Evolutionary conservation across 2,797 vertebrate species (phyloP).

Genomic region (Galago senegalensis): DNA sequence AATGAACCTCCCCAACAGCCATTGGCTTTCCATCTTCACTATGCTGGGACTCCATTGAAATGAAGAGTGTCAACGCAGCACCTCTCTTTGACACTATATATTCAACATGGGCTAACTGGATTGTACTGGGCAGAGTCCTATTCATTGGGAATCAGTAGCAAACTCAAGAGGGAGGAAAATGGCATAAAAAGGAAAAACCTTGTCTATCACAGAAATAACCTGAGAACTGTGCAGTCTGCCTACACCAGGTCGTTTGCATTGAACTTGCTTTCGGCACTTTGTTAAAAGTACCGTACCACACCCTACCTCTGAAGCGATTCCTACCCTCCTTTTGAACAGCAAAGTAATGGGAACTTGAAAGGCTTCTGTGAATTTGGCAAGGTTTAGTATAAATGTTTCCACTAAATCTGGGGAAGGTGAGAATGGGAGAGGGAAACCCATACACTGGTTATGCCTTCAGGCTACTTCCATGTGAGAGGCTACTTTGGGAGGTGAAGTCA

Average conservation of each 20-base stretch:
- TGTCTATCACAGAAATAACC: conserved; percentile 70
- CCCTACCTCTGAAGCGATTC: background rate
- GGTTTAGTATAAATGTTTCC: conserved; percentile 43
- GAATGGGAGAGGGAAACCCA: background rate
- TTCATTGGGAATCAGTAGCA: conserved; percentile 30
- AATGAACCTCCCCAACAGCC: background rate
- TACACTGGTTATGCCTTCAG: background rate
- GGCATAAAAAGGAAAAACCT: conserved; percentile 64
- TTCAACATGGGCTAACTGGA: background rate
- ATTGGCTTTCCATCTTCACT: background rate
- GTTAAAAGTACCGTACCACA: background rate
- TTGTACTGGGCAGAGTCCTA: background rate
- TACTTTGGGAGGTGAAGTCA: background rate
- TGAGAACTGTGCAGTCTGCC: conserved; percentile 56
- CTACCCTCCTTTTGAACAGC: conserved; percentile 66
- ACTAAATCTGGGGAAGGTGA: conserved; percentile 54
- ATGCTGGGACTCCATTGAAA: background rate
- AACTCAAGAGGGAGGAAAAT: conserved; percentile 28
- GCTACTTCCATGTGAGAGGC: background rate
- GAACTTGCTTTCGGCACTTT: conserved; percentile 39
- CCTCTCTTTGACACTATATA: background rate
- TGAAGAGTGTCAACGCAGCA: too few relatives aligned
- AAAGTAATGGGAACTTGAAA: conserved; percentile 60
- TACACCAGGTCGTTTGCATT: conserved; percentile 6
- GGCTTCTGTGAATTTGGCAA: conserved; percentile 55